Evolutionary conservation across 2,113 vertebrate species (phyloP).

Genomic region (Gallinago media): DNA sequence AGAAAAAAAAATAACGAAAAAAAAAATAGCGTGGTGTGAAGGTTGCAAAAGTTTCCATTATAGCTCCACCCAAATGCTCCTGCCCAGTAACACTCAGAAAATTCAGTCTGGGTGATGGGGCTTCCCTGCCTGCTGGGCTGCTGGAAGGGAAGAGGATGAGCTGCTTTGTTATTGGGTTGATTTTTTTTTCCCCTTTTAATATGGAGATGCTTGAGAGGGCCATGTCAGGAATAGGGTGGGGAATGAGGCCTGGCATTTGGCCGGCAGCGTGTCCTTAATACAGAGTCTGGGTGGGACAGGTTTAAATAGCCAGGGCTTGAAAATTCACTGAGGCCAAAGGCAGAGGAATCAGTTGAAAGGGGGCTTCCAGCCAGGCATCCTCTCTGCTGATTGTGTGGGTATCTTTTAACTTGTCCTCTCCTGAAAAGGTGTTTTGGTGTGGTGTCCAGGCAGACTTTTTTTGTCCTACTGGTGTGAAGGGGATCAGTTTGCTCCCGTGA

Average conservation of each 20-base stretch:
- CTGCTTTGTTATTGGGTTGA: neutral
- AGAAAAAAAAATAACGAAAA: neutral
- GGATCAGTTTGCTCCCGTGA: neutral
- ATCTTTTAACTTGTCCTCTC: neutral
- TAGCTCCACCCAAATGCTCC: conserved; percentile 5
- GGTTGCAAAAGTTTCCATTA: conserved; percentile 53
- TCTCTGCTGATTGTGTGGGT: fast-evolving
- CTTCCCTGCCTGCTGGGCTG: neutral
- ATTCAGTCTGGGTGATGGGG: neutral
- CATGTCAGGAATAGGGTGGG: neutral
- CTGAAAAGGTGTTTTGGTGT: neutral
- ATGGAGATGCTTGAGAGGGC: neutral
- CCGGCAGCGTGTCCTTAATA: neutral
- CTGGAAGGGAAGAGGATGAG: neutral
- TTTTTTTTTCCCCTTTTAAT: neutral
- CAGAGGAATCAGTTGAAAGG: neutral
- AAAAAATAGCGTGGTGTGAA: neutral
- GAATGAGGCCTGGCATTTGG: neutral
- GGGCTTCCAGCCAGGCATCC: fast-evolving
- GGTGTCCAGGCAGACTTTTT: neutral
- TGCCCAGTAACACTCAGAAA: neutral
- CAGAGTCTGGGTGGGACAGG: neutral
- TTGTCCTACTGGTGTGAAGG: neutral
- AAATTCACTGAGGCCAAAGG: neutral
- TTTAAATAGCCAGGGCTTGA: neutral